Evolutionary conservation across 2,888 invertebrate genomes (phyloP).

Genomic region (Digitonthophagus gazella): DNA sequence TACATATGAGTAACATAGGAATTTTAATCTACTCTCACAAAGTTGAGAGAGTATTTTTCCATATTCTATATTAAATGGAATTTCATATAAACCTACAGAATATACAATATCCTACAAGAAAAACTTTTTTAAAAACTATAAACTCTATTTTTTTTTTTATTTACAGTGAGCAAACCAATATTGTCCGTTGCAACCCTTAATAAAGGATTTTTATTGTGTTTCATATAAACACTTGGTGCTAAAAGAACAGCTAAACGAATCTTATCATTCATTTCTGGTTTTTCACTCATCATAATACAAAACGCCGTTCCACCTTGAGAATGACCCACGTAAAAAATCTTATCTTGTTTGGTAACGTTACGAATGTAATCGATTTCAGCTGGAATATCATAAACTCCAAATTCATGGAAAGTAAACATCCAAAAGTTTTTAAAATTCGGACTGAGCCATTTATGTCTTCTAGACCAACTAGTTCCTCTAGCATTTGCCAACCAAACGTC

Average conservation of each 20-base stretch:
- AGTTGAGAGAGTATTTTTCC: too few relatives aligned
- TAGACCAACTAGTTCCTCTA: conserved; percentile 58
- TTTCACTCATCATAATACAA: conserved; percentile 59
- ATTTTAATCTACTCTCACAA: neutral
- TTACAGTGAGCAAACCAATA: neutral
- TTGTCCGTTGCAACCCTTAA: neutral
- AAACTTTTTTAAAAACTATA: too few relatives aligned
- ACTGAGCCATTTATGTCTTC: conserved; percentile 50
- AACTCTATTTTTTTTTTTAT: too few relatives aligned
- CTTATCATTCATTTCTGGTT: conserved; percentile 61
- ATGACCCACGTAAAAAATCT: conserved; percentile 69
- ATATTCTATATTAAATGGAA: too few relatives aligned
- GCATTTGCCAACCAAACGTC: conserved; percentile 62
- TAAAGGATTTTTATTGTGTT: conserved; percentile 22
- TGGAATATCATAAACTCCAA: conserved; percentile 72
- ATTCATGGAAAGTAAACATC: conserved; percentile 62
- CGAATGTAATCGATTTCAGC: conserved; percentile 71
- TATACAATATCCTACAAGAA: neutral
- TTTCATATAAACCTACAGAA: neutral
- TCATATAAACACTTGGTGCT: conserved; percentile 60
- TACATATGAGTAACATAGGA: neutral
- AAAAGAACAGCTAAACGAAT: conserved; percentile 58
- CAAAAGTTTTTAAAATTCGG: conserved; percentile 47
- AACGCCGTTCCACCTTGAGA: conserved; percentile 64
- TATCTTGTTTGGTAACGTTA: conserved; percentile 54